A percentile compares a stretch with the other conserved stretches of the same genome.
Conservation (phyloP, 2,888 invertebrate genomes). For the Noctuana brunneofusca region DNA sequence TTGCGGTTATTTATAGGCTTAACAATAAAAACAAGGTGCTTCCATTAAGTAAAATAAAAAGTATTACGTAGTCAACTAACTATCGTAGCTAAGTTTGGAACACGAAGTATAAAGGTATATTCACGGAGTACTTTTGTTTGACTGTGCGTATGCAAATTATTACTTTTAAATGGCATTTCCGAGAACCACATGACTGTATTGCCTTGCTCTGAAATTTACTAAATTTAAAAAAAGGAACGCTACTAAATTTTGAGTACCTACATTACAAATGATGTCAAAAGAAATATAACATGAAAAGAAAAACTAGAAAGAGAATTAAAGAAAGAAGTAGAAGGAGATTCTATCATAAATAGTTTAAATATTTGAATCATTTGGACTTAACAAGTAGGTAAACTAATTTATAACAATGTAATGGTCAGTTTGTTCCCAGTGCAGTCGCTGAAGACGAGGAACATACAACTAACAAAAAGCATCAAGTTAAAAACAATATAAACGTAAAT, state of each 20-base stretch:
- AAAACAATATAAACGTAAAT: constrained; percentile 10
- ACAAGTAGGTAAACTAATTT: too few species aligned
- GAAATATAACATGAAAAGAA: too few species aligned
- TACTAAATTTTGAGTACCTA: too few species aligned
- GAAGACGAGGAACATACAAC: neutral
- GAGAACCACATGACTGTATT: too few species aligned
- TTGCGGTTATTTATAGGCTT: neutral
- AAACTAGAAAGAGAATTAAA: constrained; percentile 13
- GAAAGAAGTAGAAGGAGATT: constrained; percentile 6
- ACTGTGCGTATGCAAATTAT: neutral
- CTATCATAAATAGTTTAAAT: too few species aligned
- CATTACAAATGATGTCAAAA: too few species aligned
- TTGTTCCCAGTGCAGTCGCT: too few species aligned
- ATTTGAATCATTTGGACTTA: too few species aligned
- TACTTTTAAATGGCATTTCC: too few species aligned
- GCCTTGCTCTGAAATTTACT: too few species aligned
- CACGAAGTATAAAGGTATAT: neutral
- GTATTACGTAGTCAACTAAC: neutral
- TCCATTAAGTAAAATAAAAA: constrained; percentile 1
- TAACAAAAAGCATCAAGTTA: neutral
- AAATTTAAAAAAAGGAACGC: too few species aligned
- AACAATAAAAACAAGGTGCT: neutral
- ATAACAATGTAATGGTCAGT: too few species aligned
- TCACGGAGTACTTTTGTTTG: neutral
- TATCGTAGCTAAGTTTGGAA: neutral